phyloP scores from a whole-genome alignment of 35 echinoderm and acorn worm genomes.

The Apostichopus japonicus region DNA sequence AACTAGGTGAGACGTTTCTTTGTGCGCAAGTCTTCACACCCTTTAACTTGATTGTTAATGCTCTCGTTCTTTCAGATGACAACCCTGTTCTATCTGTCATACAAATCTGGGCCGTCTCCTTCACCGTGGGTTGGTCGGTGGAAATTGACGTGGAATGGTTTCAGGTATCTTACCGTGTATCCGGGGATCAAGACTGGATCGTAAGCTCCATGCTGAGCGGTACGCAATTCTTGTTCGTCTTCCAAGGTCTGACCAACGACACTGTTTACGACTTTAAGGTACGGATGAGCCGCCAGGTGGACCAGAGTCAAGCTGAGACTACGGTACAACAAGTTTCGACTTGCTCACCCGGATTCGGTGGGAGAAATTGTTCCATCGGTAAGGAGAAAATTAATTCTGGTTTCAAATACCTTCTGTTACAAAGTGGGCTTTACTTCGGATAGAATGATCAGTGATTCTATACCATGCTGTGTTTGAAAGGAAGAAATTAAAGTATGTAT shows the following conservation, averaged over 20 bases:
- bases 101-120: slow-evolving; percentile 80
- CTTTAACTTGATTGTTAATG: too few relatives aligned
- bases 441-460: too few relatives aligned
- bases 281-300: slow-evolving; percentile 64
- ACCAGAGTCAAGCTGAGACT: slow-evolving; percentile 55
- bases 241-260: slow-evolving; percentile 68
- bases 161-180: slow-evolving; percentile 58
- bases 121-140: slow-evolving; percentile 81
- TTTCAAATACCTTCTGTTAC: neutral
- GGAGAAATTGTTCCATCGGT: slow-evolving; percentile 78
- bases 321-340: slow-evolving; percentile 45
- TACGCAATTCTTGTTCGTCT: slow-evolving; percentile 66
- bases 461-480: too few relatives aligned
- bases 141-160: slow-evolving; percentile 85
- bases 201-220: slow-evolving; percentile 49
- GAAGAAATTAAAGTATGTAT: too few relatives aligned
- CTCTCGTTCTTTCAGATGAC: slow-evolving; percentile 64
- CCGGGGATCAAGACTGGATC: slow-evolving; percentile 39
- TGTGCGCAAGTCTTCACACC: too few relatives aligned
- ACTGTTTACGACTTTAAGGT: slow-evolving; percentile 69
- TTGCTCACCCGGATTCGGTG: slow-evolving; percentile 69
- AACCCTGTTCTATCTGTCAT: slow-evolving; percentile 51
- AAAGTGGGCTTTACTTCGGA: neutral
- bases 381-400: neutral
- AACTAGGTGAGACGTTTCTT: too few relatives aligned